Percentiles rank a stretch among this genome's conserved stretches.
phyloP scores from a whole-genome alignment of 2,113 vertebrate genomes.

The Hippocampus barbouri region DNA sequence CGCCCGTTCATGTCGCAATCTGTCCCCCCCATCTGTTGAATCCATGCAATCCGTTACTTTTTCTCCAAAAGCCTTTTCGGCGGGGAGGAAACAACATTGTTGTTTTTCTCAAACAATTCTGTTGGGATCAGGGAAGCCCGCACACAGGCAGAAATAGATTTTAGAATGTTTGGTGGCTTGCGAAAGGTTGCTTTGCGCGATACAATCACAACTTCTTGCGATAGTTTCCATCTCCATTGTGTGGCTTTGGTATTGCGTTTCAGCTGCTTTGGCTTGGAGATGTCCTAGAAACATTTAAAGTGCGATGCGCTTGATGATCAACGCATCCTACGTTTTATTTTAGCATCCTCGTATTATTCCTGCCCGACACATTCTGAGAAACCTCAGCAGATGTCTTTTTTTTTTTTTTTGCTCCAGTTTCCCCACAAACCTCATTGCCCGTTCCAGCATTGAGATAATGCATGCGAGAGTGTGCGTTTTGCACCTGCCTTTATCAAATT shows the following conservation, averaged over 20 bases:
- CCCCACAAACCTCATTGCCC: constrained; percentile 48
- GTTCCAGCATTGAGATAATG: constrained; percentile 42
- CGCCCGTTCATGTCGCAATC: constrained; percentile 55
- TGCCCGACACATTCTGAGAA: not conserved
- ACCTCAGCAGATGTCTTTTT: constrained; percentile 47
- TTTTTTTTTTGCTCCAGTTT: constrained; percentile 53
- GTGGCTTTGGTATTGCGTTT: constrained; percentile 6
- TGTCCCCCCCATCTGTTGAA: constrained; percentile 64
- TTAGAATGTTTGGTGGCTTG: not conserved
- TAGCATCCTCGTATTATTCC: not conserved
- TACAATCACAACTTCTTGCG: constrained; percentile 29
- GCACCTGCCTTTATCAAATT: constrained; percentile 55
- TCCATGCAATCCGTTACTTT: constrained; percentile 29
- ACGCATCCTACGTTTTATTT: not conserved
- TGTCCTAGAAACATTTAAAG: constrained; percentile 64
- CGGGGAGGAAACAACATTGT: not conserved
- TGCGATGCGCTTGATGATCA: not conserved
- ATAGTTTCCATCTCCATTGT: constrained; percentile 46
- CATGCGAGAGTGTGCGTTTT: constrained; percentile 6
- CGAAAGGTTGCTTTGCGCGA: not conserved
- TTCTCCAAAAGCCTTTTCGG: not conserved
- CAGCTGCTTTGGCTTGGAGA: constrained; percentile 43
- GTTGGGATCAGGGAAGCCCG: not conserved
- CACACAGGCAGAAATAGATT: not conserved
- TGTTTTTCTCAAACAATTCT: not conserved